A percentile compares a stretch with the other conserved stretches of the same genome.
These are phyloP conservation scores for Kryptolebias marmoratus DNA, from an alignment of 2,113 vertebrate genomes.

Conservation along the genomic window DNA sequence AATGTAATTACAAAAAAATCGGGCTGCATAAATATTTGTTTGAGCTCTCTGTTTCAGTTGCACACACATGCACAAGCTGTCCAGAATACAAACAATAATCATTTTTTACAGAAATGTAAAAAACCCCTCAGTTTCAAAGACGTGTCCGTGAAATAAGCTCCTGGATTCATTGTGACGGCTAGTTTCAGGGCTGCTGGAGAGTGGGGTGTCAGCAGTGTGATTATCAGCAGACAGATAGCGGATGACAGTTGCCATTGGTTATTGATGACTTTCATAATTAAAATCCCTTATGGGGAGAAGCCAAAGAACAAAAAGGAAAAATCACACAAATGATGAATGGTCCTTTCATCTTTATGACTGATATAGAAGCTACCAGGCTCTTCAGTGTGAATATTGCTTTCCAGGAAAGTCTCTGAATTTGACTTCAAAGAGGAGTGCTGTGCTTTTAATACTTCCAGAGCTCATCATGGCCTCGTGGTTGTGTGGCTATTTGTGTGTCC, in stretches of 20 bases:
- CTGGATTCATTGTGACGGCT: conserved; percentile 1
- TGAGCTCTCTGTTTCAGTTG: conserved; percentile 16
- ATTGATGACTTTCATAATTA: conserved; percentile 84
- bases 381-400: conserved; percentile 62
- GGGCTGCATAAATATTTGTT: conserved; percentile 36
- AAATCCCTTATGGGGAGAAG: conserved; percentile 74
- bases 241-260: conserved; percentile 80
- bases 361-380: conserved; percentile 60
- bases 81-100: conserved; percentile 2
- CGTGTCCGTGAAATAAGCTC: conserved; percentile 17
- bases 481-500: conserved; percentile 3
- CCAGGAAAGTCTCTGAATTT: conserved; percentile 59
- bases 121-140: conserved; percentile 30
- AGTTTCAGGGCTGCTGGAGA: conserved; percentile 46
- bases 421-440: conserved; percentile 63
- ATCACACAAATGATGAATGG: conserved; percentile 79
- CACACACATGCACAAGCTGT: not conserved
- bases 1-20: conserved; percentile 53
- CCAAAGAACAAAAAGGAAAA: conserved; percentile 75
- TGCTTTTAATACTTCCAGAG: conserved; percentile 58
- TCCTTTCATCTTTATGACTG: conserved; percentile 72
- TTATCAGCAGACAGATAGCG: conserved; percentile 77
- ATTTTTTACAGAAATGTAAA: conserved; percentile 31
- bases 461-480: conserved; percentile 15
- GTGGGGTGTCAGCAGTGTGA: conserved; percentile 62